Base-by-base conservation (phyloP, 2,797 vertebrate genomes). In the Picus viridis region DNA sequence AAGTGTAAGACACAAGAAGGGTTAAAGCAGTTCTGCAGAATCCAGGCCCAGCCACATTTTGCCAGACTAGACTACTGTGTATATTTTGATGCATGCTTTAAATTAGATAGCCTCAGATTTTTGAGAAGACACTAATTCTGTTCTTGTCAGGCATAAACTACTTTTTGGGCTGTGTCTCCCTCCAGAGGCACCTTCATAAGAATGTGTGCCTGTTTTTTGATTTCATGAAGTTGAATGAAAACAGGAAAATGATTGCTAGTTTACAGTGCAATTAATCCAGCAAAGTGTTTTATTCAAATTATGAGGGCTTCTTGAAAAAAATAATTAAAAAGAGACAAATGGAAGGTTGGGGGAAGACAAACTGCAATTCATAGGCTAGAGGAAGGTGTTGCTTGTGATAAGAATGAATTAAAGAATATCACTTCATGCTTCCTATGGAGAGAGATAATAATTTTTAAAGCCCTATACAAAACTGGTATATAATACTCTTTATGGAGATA, bases 151-250 rank as follows among this genome's bases (percentile, higher is more conserved):
- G 22, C 64, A 92, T 34, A 73, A 93, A 58, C 78, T 87, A 98
- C 94, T 97, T 96, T 96, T 96, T 90, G 89, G 93, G 36, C 97
- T 98, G 93, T 98, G 97, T 98, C 97, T 98, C 97, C 98, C 97
- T 86, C 97, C 95, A 98, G 98, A 98, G 97, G 97, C 89, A 91
- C 32, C 72, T 89, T 65, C 89, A 88, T 88, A 92, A 72, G 79
- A 96, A 86, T 77, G 27, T 95, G 5, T 77, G 57, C 12, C 36
- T 24, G 79, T 71, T 67, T 88, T 23, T 85, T 90, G 18, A 86
- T 95, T 96, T 94, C 90, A 24, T 61, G 20, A 65, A 88, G 27
- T 26, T 10, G 4, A 86, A 81, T 27, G 45, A 51, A 94, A 93
- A 22, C 12, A 68, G 24, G 17, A 59, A 86, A 85, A 62, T 26